Base-by-base conservation (phyloP, 1,140 invertebrate genomes). In the Frieseomelitta varia region DNA sequence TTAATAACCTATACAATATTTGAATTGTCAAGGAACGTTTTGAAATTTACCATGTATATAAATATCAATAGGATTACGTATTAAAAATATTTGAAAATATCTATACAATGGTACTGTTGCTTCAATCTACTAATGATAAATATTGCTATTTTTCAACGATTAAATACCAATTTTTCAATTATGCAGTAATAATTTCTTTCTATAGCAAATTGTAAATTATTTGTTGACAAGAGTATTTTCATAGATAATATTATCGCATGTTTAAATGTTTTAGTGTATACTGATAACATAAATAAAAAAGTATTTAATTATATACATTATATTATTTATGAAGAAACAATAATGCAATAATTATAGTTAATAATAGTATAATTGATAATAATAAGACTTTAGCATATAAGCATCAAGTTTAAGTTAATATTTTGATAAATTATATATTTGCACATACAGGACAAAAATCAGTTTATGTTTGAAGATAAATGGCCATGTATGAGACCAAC, bases 401-500 rank as follows among this genome's bases (percentile, higher is more conserved):
- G 21, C 34, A 17, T 68, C 61, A 69, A 17, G 30, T 73, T 56
- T 30, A 11, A 39, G n/a, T 53, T 63, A 21, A 53, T 71, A 27
- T 8, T 58, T 24, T 83, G 8, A 0, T 55, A 47, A 51, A 61
- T 80, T 58, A 80, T 56, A 27, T 55, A 71, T 89, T 88, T 80
- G 39, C 39, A 47, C 39, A 47, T 47, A 47, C 39, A 93, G 93
- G 92, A 93, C 77, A 91, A 92, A 83, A 88, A 87, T 90, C 96
- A 97, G 92, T 95, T 97, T 87, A 96, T 96, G 89, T 99, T 99
- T 95, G 98, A 99, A 94, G 98, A 99, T 87, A 97, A 98, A 97
- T 99, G 99, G 99, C 98, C 98, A 72, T 96, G 96, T 84, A 99
- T 99, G 97, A 96, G 98, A 87, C 98, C 98, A 17, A 98, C 98